phyloP scores from a whole-genome alignment of 2,888 invertebrate genomes.

The Loripinus fragilis region DNA sequence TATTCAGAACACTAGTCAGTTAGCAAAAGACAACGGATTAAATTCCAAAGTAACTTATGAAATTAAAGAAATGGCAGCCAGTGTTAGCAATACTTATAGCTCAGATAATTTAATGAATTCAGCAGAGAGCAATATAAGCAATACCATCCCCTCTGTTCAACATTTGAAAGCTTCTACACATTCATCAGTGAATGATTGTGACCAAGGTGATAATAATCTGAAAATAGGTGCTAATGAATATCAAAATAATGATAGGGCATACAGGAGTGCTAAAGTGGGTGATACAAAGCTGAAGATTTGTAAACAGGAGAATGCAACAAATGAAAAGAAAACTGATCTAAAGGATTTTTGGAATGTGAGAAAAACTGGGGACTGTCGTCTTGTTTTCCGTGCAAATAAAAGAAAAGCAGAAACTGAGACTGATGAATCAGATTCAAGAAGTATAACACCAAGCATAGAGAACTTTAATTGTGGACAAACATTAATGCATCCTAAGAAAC shows the following conservation, averaged over 20 bases:
- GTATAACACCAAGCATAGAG: constrained; percentile 7
- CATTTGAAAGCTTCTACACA: neutral
- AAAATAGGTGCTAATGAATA: neutral
- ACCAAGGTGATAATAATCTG: neutral
- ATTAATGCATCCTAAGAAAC: constrained; percentile 29
- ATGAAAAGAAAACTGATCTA: constrained; percentile 59
- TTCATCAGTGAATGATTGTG: neutral
- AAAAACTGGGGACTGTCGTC: constrained; percentile 70
- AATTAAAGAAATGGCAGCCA: neutral
- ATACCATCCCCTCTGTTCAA: neutral
- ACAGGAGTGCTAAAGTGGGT: constrained; percentile 54
- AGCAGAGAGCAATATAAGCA: neutral
- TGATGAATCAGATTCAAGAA: neutral
- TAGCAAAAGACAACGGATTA: neutral
- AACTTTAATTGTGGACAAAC: neutral
- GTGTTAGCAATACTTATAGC: neutral
- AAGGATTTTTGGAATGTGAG: constrained; percentile 70
- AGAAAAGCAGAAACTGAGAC: neutral
- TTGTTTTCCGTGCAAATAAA: constrained; percentile 66
- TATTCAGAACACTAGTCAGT: neutral
- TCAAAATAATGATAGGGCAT: constrained; percentile 12
- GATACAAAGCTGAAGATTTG: constrained; percentile 59
- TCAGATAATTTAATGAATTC: neutral
- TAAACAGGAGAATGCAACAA: constrained; percentile 21
- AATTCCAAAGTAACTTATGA: too few species aligned